A percentile compares a stretch with the other conserved stretches of the same genome.
Evolutionary conservation across 1,140 invertebrate genomes (phyloP).

Genomic region (Tetragonula clypearis): DNA sequence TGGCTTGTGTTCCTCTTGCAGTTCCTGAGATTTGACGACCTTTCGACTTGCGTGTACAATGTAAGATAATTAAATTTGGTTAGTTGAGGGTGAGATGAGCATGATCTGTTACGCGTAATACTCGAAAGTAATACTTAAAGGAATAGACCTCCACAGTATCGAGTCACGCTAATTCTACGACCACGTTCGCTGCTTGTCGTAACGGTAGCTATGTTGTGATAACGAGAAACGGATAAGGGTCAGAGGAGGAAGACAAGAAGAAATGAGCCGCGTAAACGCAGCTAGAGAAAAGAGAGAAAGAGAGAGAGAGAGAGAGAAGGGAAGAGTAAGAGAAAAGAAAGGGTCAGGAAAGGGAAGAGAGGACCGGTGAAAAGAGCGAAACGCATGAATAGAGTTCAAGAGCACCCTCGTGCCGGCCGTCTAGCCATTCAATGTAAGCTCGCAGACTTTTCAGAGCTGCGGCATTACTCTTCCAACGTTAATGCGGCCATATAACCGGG

Average conservation of each 20-base stretch:
- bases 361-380: conserved; percentile 49
- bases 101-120: too few species aligned
- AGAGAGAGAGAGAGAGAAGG: background rate
- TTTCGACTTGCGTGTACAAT: too few species aligned
- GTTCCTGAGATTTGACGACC: too few species aligned
- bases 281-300: background rate
- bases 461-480: conserved; percentile 55
- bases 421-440: conserved; percentile 64
- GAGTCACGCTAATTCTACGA: background rate
- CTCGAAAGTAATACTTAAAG: too few species aligned
- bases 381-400: conserved; percentile 71
- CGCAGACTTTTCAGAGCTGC: conserved; percentile 64
- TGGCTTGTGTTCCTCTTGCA: too few species aligned
- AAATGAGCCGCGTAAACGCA: background rate
- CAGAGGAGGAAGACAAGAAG: background rate
- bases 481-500: conserved; percentile 40
- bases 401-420: conserved; percentile 56
- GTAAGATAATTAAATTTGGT: too few species aligned
- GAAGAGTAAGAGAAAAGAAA: background rate
- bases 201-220: conserved; percentile 31
- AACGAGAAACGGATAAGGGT: conserved; percentile 54
- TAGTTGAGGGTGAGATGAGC: too few species aligned
- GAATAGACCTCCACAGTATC: background rate
- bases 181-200: background rate
- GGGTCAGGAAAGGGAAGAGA: conserved; percentile 26